phyloP scores from a whole-genome alignment of 2,113 vertebrate genomes.

The Tyto alba region DNA sequence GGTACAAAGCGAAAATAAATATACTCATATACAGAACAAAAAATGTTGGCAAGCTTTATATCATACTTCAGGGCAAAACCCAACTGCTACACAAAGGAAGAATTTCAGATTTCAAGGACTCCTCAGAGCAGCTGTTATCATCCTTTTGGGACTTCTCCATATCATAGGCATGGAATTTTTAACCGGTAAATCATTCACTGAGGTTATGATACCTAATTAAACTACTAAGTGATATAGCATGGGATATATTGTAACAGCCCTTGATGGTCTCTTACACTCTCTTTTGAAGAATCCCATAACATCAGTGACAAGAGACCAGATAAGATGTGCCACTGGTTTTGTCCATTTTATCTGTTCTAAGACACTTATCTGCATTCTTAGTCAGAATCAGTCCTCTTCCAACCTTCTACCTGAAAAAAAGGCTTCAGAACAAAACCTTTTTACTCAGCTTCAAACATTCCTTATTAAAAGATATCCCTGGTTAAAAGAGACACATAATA shows the following conservation, averaged over 20 bases:
- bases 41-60: background rate
- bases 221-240: background rate
- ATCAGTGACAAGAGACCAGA: background rate
- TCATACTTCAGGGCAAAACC: background rate
- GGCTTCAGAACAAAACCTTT: background rate
- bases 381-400: background rate
- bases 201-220: background rate
- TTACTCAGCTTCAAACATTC: background rate
- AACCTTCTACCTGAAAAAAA: background rate
- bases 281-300: background rate
- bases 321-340: background rate
- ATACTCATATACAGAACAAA: background rate
- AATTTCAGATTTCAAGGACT: background rate
- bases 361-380: background rate
- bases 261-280: background rate
- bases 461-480: background rate
- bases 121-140: background rate
- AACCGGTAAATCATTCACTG: conserved; percentile 3
- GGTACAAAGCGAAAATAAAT: background rate
- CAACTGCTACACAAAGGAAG: background rate
- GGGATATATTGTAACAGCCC: background rate
- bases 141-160: background rate
- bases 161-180: background rate
- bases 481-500: background rate
- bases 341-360: background rate